Evolutionary conservation across 1,140 invertebrate species (phyloP).

Genomic region (Cotesia glomerata): DNA sequence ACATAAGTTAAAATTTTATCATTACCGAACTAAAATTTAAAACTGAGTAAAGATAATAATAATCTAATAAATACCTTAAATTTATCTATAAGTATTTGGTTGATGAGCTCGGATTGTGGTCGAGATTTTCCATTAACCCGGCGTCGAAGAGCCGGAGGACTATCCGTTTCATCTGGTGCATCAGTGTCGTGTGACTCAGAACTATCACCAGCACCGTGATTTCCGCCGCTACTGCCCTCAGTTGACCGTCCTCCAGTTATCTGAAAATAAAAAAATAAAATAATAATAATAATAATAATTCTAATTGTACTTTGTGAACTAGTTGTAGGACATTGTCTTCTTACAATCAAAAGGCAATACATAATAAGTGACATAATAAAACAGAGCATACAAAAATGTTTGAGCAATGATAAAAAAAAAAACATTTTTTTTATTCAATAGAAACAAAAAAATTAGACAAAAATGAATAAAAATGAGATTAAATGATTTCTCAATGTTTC

Average conservation of each 20-base stretch:
- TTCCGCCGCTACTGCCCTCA: slow-evolving; percentile 58
- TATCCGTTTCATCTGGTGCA: slow-evolving; percentile 66
- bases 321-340: too few relatives aligned
- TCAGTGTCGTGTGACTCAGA: slow-evolving; percentile 71
- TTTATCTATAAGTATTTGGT: slow-evolving; percentile 69
- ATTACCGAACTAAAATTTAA: too few relatives aligned
- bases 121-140: slow-evolving; percentile 61
- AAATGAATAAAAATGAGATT: too few relatives aligned
- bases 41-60: too few relatives aligned
- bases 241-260: slow-evolving; percentile 61
- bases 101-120: slow-evolving; percentile 69
- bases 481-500: too few relatives aligned
- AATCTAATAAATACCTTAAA: slow-evolving; percentile 63
- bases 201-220: slow-evolving; percentile 64
- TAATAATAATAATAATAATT: slow-evolving; percentile 35
- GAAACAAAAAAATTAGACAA: too few relatives aligned
- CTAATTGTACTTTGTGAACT: neutral
- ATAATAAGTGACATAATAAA: neutral
- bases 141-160: slow-evolving; percentile 65
- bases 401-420: too few relatives aligned
- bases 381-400: too few relatives aligned
- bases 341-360: neutral
- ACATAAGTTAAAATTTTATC: too few relatives aligned
- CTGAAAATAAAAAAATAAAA: slow-evolving; percentile 50
- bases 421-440: too few relatives aligned